Evolutionary conservation across 2,888 invertebrate genomes (phyloP).

Genomic region (Noctua janthe): DNA sequence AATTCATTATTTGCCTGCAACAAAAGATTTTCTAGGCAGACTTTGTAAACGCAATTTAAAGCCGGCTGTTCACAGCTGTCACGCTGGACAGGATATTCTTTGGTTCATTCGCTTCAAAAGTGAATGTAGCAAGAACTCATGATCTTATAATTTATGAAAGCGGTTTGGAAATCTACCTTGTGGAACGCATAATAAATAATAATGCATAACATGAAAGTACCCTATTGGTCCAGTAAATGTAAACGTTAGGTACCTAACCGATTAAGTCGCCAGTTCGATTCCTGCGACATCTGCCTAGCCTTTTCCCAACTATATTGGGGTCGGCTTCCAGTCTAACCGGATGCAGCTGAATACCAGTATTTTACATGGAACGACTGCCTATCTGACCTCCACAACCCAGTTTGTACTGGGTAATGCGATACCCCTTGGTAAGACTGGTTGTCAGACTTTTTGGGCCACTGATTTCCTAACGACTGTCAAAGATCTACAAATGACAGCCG

Average conservation of each 20-base stretch:
- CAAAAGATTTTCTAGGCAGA: neutral
- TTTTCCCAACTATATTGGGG: no score
- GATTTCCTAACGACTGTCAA: no score
- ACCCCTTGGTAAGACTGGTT: no score
- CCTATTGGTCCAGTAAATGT: neutral
- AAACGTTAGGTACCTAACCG: neutral
- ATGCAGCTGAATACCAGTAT: no score
- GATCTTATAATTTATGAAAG: conserved; percentile 15
- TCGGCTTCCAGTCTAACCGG: no score
- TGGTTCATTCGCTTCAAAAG: neutral
- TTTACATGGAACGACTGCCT: no score
- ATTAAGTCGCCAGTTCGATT: neutral
- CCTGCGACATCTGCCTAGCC: no score
- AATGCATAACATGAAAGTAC: conserved; percentile 15
- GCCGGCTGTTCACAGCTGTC: conserved; percentile 42
- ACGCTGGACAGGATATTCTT: neutral
- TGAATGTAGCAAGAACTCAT: conserved; percentile 4
- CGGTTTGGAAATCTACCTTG: conserved; percentile 8
- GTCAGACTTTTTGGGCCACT: no score
- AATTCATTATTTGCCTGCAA: neutral
- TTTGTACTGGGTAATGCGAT: no score
- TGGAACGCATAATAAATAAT: neutral
- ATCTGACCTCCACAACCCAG: no score
- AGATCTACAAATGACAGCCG: no score
- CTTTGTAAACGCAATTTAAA: conserved; percentile 41